Evolutionary conservation across 2,113 vertebrate species (phyloP), one percentile per base, ranked within the genome.

Genomic region (Entomyzon cyanotis): DNA sequence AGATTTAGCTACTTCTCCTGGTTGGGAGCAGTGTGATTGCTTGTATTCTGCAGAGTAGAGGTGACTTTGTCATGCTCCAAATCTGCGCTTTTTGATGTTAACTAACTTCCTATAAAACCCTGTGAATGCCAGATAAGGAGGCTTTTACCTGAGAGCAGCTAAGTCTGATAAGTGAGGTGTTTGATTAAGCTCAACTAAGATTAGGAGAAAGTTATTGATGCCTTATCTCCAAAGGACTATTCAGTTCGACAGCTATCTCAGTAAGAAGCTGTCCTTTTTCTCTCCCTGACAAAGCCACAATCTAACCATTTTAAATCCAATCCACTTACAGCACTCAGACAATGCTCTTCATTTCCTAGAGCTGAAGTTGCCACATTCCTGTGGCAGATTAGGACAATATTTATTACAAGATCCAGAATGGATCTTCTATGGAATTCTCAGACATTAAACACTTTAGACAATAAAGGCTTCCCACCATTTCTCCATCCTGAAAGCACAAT

Each of bases 201-300:
- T 97, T 94, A 94, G 89, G 80, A 81, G 62, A 86, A 94, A 93
- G 90, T 93, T 96, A 92, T 49, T 86, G 95, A 96, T 96, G 92
- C 93, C 80, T 96, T 95, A 94, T 95, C 95, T 95, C 68, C 55
- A 80, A 90, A 87, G 69, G 68, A 75, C 92, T 95, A 92, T 71
- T 63, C 33, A 83, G 88, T 77, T 88, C 20, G 55, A 96, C 90
- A 94, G 88, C 79, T 94, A 88, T 95, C 94, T 94, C 83, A 50
- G 27, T 39, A 70, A 90, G 89, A 55, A 90, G 83, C 74, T 11
- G 10, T 85, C 71, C 85, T 81, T 94, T 92, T 84, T 55, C 67
- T 86, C 71, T 70, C 20, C 28, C 55, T 68, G 60, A 93, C 92
- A 94, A 86, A 96, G 76, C 68, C 88, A 90, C 73, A 90, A 90